Conservation (phyloP, 2,113 vertebrate species). For the Formicarius rufipectus region DNA sequence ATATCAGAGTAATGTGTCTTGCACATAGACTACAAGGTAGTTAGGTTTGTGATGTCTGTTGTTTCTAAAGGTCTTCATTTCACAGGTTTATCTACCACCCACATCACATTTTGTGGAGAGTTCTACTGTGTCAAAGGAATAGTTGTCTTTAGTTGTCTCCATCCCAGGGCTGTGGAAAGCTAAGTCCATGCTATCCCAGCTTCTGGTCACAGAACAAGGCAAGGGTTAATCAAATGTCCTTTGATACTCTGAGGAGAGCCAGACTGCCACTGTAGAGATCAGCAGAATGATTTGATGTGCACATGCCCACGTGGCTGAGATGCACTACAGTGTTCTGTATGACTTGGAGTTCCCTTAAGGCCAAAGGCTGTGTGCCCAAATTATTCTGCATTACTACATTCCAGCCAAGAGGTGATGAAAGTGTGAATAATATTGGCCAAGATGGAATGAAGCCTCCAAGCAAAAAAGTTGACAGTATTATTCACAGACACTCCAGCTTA, state of each 20-base stretch:
- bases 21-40: background rate
- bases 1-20: background rate
- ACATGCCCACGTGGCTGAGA: background rate
- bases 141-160: background rate
- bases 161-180: background rate
- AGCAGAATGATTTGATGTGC: background rate
- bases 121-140: background rate
- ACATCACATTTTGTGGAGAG: background rate
- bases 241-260: background rate
- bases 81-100: background rate
- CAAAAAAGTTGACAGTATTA: background rate
- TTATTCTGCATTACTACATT: background rate
- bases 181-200: background rate
- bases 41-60: background rate
- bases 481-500: background rate
- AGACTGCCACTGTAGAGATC: rapidly evolving
- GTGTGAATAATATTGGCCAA: background rate
- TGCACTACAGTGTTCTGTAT: background rate
- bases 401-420: conserved; percentile 14
- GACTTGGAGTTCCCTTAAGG: background rate
- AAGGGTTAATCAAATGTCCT: background rate
- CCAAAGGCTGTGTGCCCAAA: background rate
- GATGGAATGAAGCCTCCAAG: background rate
- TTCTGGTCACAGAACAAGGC: background rate
- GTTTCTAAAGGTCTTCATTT: background rate